phyloP scores from a whole-genome alignment of 2,888 invertebrate species.

The Lepetodrilus schrolli region DNA sequence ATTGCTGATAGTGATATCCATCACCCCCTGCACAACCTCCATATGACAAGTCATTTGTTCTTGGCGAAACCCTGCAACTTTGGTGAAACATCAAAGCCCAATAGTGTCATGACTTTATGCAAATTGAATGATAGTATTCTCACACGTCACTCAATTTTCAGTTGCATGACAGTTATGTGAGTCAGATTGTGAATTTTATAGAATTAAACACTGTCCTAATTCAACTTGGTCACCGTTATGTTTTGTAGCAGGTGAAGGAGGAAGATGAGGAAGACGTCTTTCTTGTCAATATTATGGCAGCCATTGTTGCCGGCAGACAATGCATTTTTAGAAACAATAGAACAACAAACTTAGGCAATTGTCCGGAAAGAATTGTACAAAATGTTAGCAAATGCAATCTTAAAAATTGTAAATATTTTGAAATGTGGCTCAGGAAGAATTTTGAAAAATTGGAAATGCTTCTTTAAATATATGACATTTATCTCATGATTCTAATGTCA shows the following conservation, averaged over 20 bases:
- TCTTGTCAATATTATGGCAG: neutral
- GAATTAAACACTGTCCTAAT: slow-evolving; percentile 17
- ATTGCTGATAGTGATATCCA: neutral
- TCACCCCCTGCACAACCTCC: neutral
- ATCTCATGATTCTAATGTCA: too few relatives aligned
- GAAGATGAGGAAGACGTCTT: too few relatives aligned
- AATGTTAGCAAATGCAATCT: too few relatives aligned
- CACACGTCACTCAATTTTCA: slow-evolving; percentile 17
- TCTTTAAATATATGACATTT: too few relatives aligned
- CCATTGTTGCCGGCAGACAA: too few relatives aligned
- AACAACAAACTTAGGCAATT: too few relatives aligned
- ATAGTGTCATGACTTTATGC: slow-evolving; percentile 22
- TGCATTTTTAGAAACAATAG: too few relatives aligned
- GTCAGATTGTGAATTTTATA: slow-evolving; percentile 15
- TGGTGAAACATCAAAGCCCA: neutral
- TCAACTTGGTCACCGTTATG: neutral
- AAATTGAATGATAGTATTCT: slow-evolving; percentile 27
- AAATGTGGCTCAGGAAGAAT: too few relatives aligned
- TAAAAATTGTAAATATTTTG: neutral
- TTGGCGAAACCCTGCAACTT: neutral
- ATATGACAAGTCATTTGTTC: slow-evolving; percentile 20
- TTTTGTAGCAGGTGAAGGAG: neutral
- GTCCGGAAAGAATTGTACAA: too few relatives aligned
- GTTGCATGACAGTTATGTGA: slow-evolving; percentile 13
- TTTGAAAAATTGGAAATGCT: too few relatives aligned